Evolutionary conservation across 2,888 invertebrate genomes (phyloP).

Genomic region (Lithophane leautieri): DNA sequence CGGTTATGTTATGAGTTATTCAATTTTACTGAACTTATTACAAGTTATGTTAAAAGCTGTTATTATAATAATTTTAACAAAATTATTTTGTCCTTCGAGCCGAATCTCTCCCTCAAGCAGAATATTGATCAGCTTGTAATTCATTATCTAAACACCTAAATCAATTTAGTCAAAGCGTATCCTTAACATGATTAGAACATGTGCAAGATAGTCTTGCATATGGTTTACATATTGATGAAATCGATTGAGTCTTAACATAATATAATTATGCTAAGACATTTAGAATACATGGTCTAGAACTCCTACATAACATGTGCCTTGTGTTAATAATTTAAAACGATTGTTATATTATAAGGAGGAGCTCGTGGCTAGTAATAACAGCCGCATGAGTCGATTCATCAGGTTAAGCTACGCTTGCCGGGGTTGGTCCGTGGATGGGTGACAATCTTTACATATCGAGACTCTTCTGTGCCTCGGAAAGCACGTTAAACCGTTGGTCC

Average conservation of each 20-base stretch:
- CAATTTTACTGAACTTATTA: neutral
- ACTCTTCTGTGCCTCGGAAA: no score
- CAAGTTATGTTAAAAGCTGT: no score
- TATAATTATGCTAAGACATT: neutral
- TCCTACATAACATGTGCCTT: neutral
- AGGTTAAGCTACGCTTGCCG: no score
- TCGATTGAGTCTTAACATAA: neutral
- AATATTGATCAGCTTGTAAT: slow-evolving; percentile 11
- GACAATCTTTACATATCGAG: no score
- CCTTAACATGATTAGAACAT: slow-evolving; percentile 6
- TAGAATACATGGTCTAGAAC: neutral
- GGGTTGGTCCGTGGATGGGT: no score
- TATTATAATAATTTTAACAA: neutral
- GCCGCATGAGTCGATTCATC: no score
- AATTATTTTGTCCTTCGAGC: slow-evolving; percentile 5
- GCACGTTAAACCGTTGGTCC: no score
- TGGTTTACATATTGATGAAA: slow-evolving; percentile 25
- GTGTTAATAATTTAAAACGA: neutral
- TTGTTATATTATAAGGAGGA: no score
- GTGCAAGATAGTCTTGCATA: neutral
- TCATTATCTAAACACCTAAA: neutral
- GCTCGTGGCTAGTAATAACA: no score
- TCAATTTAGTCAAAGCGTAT: slow-evolving; percentile 15
- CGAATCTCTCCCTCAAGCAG: neutral
- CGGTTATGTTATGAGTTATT: neutral